Evolutionary conservation across 2,113 vertebrate genomes (phyloP).

Genomic region (Lophotis ruficrista): DNA sequence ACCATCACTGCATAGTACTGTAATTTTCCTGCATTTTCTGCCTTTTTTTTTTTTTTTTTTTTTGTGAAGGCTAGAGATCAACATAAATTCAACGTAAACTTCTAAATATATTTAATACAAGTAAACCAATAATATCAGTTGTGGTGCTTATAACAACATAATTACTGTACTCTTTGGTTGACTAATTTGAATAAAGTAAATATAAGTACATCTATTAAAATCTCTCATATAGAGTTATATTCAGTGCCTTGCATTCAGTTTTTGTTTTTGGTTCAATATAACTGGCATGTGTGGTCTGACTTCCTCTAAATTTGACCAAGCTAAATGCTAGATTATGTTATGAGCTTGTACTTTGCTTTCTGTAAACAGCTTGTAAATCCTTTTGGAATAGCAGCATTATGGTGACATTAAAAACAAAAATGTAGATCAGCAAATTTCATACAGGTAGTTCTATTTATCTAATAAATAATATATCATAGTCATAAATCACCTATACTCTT

Average conservation of each 20-base stretch:
- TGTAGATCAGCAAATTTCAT: slow-evolving; percentile 33
- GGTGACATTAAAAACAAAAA: slow-evolving; percentile 39
- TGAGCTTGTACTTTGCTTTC: slow-evolving; percentile 14
- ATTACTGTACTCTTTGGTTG: not conserved
- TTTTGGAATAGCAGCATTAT: slow-evolving; percentile 52
- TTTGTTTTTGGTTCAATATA: not conserved
- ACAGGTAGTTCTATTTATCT: slow-evolving; percentile 58
- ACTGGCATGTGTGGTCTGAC: slow-evolving; percentile 19
- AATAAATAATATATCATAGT: slow-evolving; percentile 53
- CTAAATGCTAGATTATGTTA: slow-evolving; percentile 12
- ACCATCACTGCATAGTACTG: not conserved
- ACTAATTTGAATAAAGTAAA: slow-evolving; percentile 13
- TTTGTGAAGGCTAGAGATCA: not conserved
- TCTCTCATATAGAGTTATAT: not conserved
- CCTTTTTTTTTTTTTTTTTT: not conserved
- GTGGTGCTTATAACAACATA: not conserved
- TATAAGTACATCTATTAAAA: not conserved
- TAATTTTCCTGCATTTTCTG: not conserved
- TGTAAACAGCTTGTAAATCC: slow-evolving; percentile 57
- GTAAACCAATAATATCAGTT: not conserved
- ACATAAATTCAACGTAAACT: not conserved
- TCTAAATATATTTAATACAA: not conserved
- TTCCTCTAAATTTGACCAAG: slow-evolving; percentile 26
- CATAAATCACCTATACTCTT: slow-evolving; percentile 41
- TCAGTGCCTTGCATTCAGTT: not conserved